Conservation (phyloP, 1,140 invertebrate species). For the Ostrea edulis region DNA sequence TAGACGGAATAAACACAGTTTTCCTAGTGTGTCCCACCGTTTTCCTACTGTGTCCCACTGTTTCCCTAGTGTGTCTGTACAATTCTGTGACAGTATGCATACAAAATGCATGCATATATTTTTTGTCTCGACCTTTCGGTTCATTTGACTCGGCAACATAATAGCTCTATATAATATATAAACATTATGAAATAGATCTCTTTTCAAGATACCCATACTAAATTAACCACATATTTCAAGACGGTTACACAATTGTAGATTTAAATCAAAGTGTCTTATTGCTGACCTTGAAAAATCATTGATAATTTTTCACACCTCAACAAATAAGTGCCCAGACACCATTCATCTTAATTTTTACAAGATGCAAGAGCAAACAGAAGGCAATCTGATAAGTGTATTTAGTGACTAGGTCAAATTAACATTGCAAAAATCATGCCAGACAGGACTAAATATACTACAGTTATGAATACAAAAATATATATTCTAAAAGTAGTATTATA, state of each 20-base stretch:
- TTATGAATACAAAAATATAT: not conserved
- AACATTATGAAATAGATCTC: slow-evolving; percentile 26
- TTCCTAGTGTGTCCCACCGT: not conserved
- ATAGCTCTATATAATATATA: slow-evolving; percentile 22
- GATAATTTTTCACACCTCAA: not conserved
- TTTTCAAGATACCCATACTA: slow-evolving; percentile 1
- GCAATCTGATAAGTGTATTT: not conserved
- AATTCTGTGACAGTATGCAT: not conserved
- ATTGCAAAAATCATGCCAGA: not conserved
- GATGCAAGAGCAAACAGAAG: not conserved
- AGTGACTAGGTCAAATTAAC: slow-evolving; percentile 1
- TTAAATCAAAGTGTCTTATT: not conserved
- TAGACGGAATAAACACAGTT: not conserved
- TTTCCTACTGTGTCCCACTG: not conserved
- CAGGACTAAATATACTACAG: not conserved
- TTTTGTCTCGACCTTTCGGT: slow-evolving; percentile 28
- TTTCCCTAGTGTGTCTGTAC: not conserved
- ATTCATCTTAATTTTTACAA: not conserved
- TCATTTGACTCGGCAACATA: slow-evolving; percentile 13
- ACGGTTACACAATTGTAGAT: not conserved
- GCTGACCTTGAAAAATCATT: not conserved
- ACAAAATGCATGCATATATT: slow-evolving; percentile 16
- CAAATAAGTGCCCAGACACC: not conserved
- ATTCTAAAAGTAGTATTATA: not conserved
- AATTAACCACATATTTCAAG: slow-evolving; percentile 8